Percentiles rank a stretch among this genome's conserved stretches.
phyloP scores from a whole-genome alignment of 2,797 vertebrate species.

The Alectoris magna region DNA sequence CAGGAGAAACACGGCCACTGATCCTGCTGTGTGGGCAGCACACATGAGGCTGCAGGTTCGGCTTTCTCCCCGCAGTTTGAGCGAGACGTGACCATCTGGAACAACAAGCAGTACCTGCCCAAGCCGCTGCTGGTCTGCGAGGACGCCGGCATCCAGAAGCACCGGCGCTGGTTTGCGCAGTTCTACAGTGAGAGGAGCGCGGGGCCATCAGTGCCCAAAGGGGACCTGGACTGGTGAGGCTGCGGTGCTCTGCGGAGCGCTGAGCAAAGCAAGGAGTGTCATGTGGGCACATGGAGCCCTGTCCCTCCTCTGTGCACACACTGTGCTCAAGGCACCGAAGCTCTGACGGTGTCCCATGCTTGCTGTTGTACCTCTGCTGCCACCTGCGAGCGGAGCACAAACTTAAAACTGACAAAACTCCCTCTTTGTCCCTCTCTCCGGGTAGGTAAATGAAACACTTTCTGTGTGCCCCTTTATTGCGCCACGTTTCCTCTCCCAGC shows the following conservation, averaged over 20 bases:
- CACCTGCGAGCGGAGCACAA: accelerated
- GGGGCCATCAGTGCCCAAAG: conserved; percentile 55
- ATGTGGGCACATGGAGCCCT: not conserved
- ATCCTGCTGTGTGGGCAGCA: not conserved
- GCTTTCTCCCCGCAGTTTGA: conserved; percentile 80
- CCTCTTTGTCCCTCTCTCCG: not conserved
- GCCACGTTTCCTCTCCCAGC: not conserved
- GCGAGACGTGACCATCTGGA: conserved; percentile 89
- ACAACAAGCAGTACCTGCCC: conserved; percentile 87
- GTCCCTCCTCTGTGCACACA: not conserved
- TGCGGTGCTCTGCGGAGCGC: not conserved
- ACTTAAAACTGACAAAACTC: not conserved
- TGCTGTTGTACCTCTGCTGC: not conserved
- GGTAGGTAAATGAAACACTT: not conserved
- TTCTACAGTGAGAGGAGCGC: conserved; percentile 87
- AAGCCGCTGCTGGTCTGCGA: conserved; percentile 87
- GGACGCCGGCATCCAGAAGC: conserved; percentile 84
- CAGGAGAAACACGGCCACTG: not conserved
- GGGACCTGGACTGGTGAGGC: conserved; percentile 80
- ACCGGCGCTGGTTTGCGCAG: conserved; percentile 88
- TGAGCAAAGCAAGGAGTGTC: too few species aligned
- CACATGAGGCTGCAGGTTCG: not conserved
- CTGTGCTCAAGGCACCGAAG: not conserved
- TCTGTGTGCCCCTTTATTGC: not conserved
- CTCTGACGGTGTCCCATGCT: not conserved